These are phyloP conservation scores for Nannoperca australis DNA, from an alignment of 2,797 vertebrate species.

Conservation along the genomic window DNA sequence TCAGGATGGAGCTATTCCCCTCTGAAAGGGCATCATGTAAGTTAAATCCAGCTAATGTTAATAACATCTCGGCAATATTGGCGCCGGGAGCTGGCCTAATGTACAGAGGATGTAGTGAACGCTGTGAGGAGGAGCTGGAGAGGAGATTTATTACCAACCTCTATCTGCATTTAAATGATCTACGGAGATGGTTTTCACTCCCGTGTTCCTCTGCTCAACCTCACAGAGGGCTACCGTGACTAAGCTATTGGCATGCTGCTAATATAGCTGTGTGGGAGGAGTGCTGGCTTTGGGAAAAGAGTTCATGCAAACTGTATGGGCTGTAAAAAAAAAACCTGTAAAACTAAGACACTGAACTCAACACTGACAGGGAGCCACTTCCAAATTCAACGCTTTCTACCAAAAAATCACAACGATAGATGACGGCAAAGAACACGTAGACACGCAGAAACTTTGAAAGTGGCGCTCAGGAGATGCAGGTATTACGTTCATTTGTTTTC, in stretches of 20 bases:
- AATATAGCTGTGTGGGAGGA: conserved; percentile 56
- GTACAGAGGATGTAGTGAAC: conserved; percentile 32
- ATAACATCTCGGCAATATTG: conserved; percentile 50
- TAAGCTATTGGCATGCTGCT: conserved; percentile 58
- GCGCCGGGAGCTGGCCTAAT: conserved; percentile 27
- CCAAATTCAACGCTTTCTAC: conserved; percentile 66
- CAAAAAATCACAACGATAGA: conserved; percentile 55
- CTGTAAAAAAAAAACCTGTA: conserved; percentile 32
- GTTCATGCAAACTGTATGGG: conserved; percentile 31
- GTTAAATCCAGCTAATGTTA: conserved; percentile 64
- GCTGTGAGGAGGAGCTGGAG: conserved; percentile 14
- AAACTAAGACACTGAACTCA: conserved; percentile 22
- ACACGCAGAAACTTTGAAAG: conserved; percentile 43
- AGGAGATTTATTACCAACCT: conserved; percentile 45
- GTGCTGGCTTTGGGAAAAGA: conserved; percentile 62
- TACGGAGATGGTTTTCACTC: conserved; percentile 38
- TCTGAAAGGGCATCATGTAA: conserved; percentile 53
- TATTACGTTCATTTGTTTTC: conserved; percentile 23
- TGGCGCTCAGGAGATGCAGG: conserved; percentile 62
- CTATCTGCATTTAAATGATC: conserved; percentile 56
- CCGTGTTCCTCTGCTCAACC: conserved; percentile 42
- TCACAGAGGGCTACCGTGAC: conserved; percentile 45
- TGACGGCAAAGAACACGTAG: conserved; percentile 26
- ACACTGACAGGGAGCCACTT: conserved; percentile 41
- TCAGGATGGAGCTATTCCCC: conserved; percentile 48